Evolutionary conservation across 2,797 vertebrate species (phyloP), one percentile per base, ranked within the genome.

Genomic region (Rachycentron canadum): DNA sequence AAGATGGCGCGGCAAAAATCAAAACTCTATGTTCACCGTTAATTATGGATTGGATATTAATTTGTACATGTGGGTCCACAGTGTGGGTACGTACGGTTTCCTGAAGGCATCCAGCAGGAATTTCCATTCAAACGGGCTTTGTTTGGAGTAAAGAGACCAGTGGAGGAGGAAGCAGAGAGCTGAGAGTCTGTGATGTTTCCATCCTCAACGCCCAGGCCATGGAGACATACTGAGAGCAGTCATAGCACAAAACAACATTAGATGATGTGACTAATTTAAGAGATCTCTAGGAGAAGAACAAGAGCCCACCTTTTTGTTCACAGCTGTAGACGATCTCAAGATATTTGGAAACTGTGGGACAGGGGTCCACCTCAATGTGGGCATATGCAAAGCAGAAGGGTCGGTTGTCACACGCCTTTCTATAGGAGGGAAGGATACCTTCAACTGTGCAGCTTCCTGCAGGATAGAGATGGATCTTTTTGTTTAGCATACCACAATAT

Each of bases 31-130:
- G 25, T 61, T 52, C 8, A 26, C 2, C 9, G 53, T 30, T 45
- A 32, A 40, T 30, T 12, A 26, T 28, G 0, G 9, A 19, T 63
- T 34, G 3, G 56, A 25, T 0, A 34, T 40, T n/a, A 32, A 66
- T 59, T 75, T 3, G 0, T 9, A 0, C 17, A 30, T 38, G 47
- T 68, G 56, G 56, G n/a, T n/a, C 16, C 10, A 1, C 17, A 17
- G 32, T 13, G 41, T 73, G 53, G 26, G 5, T 58, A 69, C 91
- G 1, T 83, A 96, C 95, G 32, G 2, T 36, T 62, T 66, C 76
- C 76, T 26, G 91, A 91, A 9, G 95, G 94, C 93, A 90, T 94
- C 95, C 95, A 96, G 87, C 95, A 96, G 34, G 93, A 93, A 41
- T 86, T 38, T 41, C 95, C 91, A 4, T 95, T 92, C 78, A 96